Conservation (phyloP, 2,888 invertebrate genomes). For the Corbicula japonica region DNA sequence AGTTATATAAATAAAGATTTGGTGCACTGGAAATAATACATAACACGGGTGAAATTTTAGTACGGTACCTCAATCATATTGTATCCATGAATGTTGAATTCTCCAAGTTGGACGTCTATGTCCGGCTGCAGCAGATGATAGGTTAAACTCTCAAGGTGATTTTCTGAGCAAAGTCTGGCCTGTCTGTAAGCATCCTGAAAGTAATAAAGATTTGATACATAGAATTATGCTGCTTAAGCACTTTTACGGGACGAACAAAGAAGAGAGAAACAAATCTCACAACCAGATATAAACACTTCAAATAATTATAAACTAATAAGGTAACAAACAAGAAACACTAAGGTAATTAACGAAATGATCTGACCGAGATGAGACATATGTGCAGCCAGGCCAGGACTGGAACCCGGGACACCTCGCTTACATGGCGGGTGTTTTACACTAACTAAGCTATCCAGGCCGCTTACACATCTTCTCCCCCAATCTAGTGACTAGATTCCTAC, state of each 20-base stretch:
- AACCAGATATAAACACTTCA: background rate
- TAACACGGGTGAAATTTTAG: background rate
- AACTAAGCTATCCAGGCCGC: no score
- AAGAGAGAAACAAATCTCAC: background rate
- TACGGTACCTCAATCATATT: constrained; percentile 33
- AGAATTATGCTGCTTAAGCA: background rate
- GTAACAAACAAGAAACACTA: no score
- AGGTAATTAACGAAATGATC: no score
- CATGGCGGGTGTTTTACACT: no score
- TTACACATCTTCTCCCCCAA: no score
- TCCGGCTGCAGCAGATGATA: constrained; percentile 50
- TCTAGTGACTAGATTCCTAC: no score
- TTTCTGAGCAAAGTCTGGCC: constrained; percentile 38
- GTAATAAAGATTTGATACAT: background rate
- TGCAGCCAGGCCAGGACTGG: no score
- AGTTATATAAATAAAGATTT: background rate
- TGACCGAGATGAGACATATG: no score
- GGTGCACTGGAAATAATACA: background rate
- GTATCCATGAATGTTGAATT: constrained; percentile 49
- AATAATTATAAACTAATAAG: background rate
- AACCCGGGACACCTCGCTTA: no score
- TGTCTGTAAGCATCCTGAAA: constrained; percentile 45
- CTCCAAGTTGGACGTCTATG: constrained; percentile 41
- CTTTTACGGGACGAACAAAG: background rate
- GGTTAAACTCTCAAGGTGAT: constrained; percentile 46